Evolutionary conservation across 2,113 vertebrate species (phyloP).

Genomic region (Mesoclemmys tuberculata): DNA sequence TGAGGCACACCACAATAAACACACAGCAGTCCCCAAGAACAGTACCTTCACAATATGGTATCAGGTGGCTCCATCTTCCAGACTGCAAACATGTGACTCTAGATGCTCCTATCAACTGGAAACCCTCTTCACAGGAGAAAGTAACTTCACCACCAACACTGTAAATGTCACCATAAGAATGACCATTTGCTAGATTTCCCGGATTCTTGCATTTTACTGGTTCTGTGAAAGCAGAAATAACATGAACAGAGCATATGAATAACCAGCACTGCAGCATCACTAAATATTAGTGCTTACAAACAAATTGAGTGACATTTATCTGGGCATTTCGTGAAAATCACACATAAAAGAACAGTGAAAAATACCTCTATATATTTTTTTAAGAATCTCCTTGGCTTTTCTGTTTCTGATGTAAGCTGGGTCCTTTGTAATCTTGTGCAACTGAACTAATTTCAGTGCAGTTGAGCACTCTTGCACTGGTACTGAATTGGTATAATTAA

Average conservation of each 20-base stretch:
- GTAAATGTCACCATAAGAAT: conserved; percentile 79
- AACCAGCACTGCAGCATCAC: background rate
- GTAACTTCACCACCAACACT: conserved; percentile 84
- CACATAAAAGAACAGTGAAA: background rate
- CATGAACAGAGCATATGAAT: background rate
- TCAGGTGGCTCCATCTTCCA: conserved; percentile 82
- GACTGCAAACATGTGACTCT: conserved; percentile 85
- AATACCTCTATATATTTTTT: background rate
- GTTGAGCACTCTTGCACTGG: background rate
- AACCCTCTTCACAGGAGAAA: conserved; percentile 87
- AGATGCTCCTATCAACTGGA: conserved; percentile 80
- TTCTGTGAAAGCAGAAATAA: conserved; percentile 79
- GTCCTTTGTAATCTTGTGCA: background rate
- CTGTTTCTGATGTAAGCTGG: background rate
- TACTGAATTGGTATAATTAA: background rate
- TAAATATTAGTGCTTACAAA: background rate
- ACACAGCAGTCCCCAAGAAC: background rate
- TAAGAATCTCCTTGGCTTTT: background rate
- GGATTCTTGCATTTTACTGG: conserved; percentile 89
- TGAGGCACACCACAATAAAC: background rate
- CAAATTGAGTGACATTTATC: background rate
- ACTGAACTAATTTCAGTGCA: background rate
- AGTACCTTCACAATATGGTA: conserved; percentile 90
- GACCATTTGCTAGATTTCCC: conserved; percentile 86
- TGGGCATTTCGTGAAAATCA: background rate